Evolutionary conservation across 2,797 vertebrate genomes (phyloP), one percentile per base, ranked within the genome.

Genomic region (Gambelia wislizenii): DNA sequence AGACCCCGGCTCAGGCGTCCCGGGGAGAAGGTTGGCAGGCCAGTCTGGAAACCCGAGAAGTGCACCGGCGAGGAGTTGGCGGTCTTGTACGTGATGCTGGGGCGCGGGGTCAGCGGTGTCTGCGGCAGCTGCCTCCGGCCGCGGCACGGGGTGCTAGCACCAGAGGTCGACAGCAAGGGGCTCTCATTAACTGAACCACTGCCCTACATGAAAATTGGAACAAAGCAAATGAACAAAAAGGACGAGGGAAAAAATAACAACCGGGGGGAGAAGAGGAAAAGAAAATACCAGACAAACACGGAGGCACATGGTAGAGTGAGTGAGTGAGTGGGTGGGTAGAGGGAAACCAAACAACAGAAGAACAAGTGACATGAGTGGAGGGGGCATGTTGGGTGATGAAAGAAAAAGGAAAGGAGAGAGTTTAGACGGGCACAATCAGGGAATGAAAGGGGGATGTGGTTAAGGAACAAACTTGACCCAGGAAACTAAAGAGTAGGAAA

Each of bases 61-160:
- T 98, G 98, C 93, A 99, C 97, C 1, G 98, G 98, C 82, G 98
- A 99, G 91, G 98, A 99, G 96, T 98, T 98, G 94, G 98, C 98
- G 89, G 98, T 99, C 98, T 98, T 98, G 98, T 98, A 99, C 92
- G 98, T 98, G 96, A 99, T 97, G 94, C 97, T 98, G 90, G 98
- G 99, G 33, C 98, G 98, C 6, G 98, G 98, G 89, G 98, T 98
- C 93, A 98, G 97, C 72, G 98, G 98, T 86, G 98, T 99, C 98
- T 98, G 98, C 87, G 99, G 99, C 92, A 99, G 98, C 97, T 99
- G 98, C 95, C 99, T 98, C 94, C 98, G 98, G 96, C 98, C 98
- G 91, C 97, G 98, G 96, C 98, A 98, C 2, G 98, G 97, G 89
- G 98, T 98, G 97, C 98, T 98, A 96, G 97, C 98, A 97, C 97